Evolutionary conservation across 2,888 invertebrate species (phyloP).

Genomic region (Chymomyza procnemis): DNA sequence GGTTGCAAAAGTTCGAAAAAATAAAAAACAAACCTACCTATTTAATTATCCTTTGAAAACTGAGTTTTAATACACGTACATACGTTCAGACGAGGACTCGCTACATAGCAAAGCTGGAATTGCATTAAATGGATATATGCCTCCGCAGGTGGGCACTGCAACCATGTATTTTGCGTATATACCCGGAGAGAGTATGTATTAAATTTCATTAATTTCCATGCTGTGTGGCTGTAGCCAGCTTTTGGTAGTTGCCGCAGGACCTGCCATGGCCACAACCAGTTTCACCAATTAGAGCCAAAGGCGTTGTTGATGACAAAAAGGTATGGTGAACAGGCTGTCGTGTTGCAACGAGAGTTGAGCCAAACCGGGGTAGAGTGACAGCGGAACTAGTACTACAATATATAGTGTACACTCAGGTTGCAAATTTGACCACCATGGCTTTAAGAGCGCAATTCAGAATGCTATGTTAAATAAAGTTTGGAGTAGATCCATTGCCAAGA

Average conservation of each 20-base stretch:
- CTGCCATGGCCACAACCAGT: not conserved
- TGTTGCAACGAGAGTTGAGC: constrained; percentile 4
- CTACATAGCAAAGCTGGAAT: not conserved
- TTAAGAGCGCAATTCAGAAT: too few species aligned
- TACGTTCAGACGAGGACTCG: too few species aligned
- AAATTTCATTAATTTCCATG: not conserved
- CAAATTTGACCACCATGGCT: constrained; percentile 35
- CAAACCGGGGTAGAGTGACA: too few species aligned
- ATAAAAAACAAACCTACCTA: too few species aligned
- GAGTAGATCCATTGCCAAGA: too few species aligned
- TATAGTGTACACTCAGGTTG: constrained; percentile 23
- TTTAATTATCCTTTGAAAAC: too few species aligned
- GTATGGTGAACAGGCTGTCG: not conserved
- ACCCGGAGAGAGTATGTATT: not conserved
- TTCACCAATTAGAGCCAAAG: not conserved
- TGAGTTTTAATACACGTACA: too few species aligned
- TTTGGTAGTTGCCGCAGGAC: not conserved
- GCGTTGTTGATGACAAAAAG: not conserved
- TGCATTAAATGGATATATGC: not conserved
- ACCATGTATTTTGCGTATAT: not conserved
- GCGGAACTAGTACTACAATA: too few species aligned
- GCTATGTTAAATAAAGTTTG: too few species aligned
- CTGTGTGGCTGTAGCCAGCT: not conserved
- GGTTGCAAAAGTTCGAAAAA: too few species aligned
- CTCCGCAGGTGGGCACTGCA: too few species aligned